Evolutionary conservation across 1,140 invertebrate species (phyloP), one percentile per base, ranked within the genome.

Genomic region (Pseudomyrmex pallidus): DNA sequence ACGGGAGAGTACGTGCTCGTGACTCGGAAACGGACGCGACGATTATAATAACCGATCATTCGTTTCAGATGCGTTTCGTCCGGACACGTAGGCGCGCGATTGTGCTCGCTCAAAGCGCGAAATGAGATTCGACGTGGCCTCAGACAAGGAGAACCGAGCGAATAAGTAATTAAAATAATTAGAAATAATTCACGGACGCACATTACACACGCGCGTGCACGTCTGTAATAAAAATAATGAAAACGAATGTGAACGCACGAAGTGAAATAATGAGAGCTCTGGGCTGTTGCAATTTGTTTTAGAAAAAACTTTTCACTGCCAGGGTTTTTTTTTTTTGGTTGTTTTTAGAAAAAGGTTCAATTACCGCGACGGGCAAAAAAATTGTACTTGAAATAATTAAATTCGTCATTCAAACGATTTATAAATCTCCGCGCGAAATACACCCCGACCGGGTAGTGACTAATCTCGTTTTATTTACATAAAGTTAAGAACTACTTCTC

Each of bases 11-110:
- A 1, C 35, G 63, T 66, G 63, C 35, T 44, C 62, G 67, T 25
- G 54, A 12, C 17, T 70, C 17, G 48, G 13, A 56, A 52, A 70
- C 17, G 20, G 17, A 61, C 35, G 35, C 35, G 25, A 44, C 15
- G 25, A 12, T 52, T 70, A 52, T 70, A 70, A 70, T 70, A 54
- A 70, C 35, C 67, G 48, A 70, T 10, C 63, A 44, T 66, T 66
- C 46, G 9, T 66, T 66, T 46, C 15, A 66, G 35, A 66, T 35
- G 25, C 62, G n/a, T 66, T 66, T 48, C 12, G 2, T 35, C 15
- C 54, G 8, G 8, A 57, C 13, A 73, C 59, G 54, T 5, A 10
- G 13, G 13, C 22, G 8, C 9, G 17, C 7, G 12, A 66, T 74
- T 74, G n/a, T 8, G 2, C 12, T 63, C 44, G 15, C 10, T 62